Percentiles rank a stretch among this genome's conserved stretches.
Evolutionary conservation across 2,113 vertebrate genomes (phyloP).

Genomic region (Micromys minutus): DNA sequence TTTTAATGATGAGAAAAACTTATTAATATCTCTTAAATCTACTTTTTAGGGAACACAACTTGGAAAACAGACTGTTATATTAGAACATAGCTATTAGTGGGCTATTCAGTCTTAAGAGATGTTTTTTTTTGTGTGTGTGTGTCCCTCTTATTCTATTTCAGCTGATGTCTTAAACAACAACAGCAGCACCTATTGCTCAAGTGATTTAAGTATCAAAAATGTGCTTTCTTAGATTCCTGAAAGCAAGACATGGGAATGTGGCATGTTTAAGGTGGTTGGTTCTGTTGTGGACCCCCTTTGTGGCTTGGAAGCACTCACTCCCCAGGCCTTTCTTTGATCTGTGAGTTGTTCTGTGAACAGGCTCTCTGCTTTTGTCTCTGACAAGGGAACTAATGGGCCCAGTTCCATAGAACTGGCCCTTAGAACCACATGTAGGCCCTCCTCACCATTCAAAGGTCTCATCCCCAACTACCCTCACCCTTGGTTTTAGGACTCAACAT

Average conservation of each 20-base stretch:
- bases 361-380: background rate
- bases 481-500: background rate
- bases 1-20: slow-evolving; percentile 2
- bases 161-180: background rate
- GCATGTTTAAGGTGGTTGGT: no score
- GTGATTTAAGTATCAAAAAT: background rate
- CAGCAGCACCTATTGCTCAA: background rate
- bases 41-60: background rate
- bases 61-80: background rate
- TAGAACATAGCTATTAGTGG: background rate
- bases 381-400: background rate
- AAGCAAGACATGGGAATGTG: background rate
- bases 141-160: background rate
- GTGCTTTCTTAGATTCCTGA: background rate
- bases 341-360: background rate
- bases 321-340: background rate
- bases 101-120: background rate
- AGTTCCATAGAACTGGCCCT: background rate
- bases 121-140: background rate
- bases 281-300: background rate
- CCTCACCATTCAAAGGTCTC: background rate
- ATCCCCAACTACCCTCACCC: background rate
- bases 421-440: background rate
- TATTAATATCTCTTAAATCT: background rate
- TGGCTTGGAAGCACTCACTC: background rate